phyloP scores from a whole-genome alignment of 2,797 vertebrate species.

The Gorsachius magnificus region DNA sequence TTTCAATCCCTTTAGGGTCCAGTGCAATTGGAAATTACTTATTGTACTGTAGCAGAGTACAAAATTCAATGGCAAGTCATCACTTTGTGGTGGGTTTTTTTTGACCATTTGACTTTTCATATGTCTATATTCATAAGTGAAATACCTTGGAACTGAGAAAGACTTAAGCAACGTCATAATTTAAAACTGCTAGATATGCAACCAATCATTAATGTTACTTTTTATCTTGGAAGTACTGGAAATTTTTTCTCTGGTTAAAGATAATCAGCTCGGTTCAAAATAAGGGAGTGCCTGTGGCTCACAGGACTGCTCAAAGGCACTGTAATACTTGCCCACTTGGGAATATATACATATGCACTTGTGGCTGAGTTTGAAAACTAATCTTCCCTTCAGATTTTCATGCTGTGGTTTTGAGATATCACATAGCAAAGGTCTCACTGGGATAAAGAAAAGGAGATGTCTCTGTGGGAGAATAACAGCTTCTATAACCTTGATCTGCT shows the following conservation, averaged over 20 bases:
- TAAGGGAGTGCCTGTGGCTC: neutral
- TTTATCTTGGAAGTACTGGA: neutral
- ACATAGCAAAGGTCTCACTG: neutral
- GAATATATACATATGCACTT: neutral
- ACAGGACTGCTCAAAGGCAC: neutral
- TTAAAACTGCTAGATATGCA: neutral
- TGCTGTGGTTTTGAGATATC: neutral
- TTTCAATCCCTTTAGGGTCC: conserved; percentile 56
- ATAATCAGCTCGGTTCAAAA: neutral
- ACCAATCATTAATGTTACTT: neutral
- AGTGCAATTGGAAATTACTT: conserved; percentile 62
- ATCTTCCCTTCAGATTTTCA: neutral
- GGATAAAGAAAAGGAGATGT: neutral
- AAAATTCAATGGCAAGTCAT: neutral
- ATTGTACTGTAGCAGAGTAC: conserved; percentile 13
- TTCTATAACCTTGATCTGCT: neutral
- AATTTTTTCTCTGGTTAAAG: neutral
- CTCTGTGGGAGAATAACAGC: neutral
- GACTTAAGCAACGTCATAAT: neutral
- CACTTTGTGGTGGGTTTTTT: neutral
- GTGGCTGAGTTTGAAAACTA: neutral
- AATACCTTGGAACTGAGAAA: neutral
- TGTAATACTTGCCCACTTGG: neutral
- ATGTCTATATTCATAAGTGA: neutral
- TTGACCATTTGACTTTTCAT: neutral